phyloP scores from a whole-genome alignment of 2,113 vertebrate species.

The Atherinomorus stipes region DNA sequence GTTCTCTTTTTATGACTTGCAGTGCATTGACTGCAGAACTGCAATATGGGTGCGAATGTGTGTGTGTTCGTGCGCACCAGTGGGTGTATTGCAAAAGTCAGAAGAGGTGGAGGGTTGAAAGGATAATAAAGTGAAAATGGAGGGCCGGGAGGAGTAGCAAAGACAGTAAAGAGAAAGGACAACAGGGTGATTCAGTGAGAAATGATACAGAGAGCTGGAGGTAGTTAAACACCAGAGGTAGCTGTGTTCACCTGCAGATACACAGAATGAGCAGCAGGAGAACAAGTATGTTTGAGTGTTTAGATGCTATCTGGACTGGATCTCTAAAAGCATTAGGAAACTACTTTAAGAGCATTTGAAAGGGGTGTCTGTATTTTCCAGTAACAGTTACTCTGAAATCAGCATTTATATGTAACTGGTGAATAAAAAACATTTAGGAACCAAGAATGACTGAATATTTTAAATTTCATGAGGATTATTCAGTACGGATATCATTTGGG shows the following conservation, averaged over 20 bases:
- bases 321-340: not conserved
- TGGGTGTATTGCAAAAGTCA: conserved; percentile 20
- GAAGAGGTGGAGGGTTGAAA: conserved; percentile 28
- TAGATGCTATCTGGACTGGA: conserved; percentile 20
- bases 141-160: conserved; percentile 39
- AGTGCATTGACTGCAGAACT: conserved; percentile 40
- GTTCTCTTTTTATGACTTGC: too few species aligned
- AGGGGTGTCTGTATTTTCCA: not conserved
- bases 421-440: not conserved
- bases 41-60: conserved; percentile 36
- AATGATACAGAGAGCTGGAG: conserved; percentile 10
- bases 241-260: not conserved
- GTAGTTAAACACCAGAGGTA: conserved; percentile 9
- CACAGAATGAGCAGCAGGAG: conserved; percentile 37
- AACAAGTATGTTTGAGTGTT: conserved; percentile 3
- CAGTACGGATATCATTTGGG: too few species aligned
- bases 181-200: conserved; percentile 39
- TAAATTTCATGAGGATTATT: too few species aligned
- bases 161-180: conserved; percentile 38
- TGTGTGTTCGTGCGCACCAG: conserved; percentile 1
- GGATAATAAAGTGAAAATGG: conserved; percentile 61
- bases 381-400: not conserved
- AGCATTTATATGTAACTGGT: not conserved
- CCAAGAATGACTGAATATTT: too few species aligned
- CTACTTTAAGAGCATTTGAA: too few species aligned